A percentile compares a stretch with the other conserved stretches of the same genome.
These are phyloP conservation scores for Hormaphis cornu DNA, from an alignment of 1,140 invertebrate species.

Conservation along the genomic window DNA sequence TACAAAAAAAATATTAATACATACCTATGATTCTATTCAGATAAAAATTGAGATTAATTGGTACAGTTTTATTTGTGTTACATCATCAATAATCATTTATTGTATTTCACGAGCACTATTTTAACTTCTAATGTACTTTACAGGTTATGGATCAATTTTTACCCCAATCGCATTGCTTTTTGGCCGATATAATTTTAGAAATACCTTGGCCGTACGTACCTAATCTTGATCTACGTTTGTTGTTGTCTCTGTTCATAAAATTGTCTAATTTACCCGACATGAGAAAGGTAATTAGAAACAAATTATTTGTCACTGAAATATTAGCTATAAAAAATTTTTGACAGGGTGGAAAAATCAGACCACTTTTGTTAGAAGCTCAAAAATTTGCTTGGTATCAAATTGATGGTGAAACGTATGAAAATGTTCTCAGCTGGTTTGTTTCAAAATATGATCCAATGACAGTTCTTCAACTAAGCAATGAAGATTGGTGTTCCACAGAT, in stretches of 20 bases:
- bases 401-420: constrained; percentile 55
- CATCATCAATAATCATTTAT: background rate
- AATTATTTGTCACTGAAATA: background rate
- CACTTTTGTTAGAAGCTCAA: constrained; percentile 54
- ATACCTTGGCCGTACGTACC: constrained; percentile 47
- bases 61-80: background rate
- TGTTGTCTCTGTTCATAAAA: constrained; percentile 58
- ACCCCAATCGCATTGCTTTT: constrained; percentile 60
- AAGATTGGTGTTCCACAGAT: constrained; percentile 46
- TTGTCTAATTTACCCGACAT: constrained; percentile 61
- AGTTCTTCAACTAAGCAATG: constrained; percentile 48
- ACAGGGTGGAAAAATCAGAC: constrained; percentile 46
- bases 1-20: too few species aligned
- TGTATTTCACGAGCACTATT: too few species aligned
- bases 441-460: constrained; percentile 64
- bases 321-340: constrained; percentile 5
- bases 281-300: constrained; percentile 45
- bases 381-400: constrained; percentile 60
- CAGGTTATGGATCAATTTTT: constrained; percentile 55
- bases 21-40: too few species aligned
- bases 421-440: constrained; percentile 65
- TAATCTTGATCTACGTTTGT: constrained; percentile 39
- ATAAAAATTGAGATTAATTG: too few species aligned
- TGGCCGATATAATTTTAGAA: constrained; percentile 58
- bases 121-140: background rate